Evolutionary conservation across 2,113 vertebrate genomes (phyloP).

Genomic region (Ictalurus furcatus): DNA sequence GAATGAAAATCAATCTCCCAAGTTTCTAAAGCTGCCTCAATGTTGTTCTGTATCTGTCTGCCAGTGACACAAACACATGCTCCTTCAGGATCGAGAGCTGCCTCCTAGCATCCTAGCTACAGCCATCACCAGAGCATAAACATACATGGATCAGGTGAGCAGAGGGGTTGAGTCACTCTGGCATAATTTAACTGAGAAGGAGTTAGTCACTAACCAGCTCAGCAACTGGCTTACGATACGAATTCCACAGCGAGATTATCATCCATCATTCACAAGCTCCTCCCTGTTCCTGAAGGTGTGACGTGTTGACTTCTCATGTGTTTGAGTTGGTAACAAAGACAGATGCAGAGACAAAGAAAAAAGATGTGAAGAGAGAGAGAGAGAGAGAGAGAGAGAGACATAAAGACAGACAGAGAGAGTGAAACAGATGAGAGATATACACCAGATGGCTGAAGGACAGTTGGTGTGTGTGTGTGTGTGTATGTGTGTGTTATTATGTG

Average conservation of each 20-base stretch:
- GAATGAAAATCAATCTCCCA: background rate
- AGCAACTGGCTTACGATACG: background rate
- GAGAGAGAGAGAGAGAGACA: background rate
- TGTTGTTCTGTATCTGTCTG: background rate
- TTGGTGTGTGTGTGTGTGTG: constrained; percentile 4
- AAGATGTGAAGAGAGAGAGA: background rate
- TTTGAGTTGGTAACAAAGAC: background rate
- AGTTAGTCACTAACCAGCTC: background rate
- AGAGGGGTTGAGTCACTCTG: background rate
- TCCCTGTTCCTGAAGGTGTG: no score
- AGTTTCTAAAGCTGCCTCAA: background rate
- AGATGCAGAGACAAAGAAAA: no score
- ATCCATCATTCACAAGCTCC: background rate
- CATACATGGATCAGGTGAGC: no score
- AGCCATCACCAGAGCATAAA: no score
- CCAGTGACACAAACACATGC: background rate
- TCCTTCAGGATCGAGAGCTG: background rate
- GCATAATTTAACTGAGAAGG: background rate
- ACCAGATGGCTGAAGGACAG: constrained; percentile 7
- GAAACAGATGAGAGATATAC: background rate
- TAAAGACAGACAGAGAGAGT: background rate
- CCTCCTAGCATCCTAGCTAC: background rate
- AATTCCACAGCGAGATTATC: background rate
- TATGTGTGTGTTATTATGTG: constrained; percentile 8
- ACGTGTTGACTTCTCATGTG: no score